Conservation (phyloP, 2,888 invertebrate genomes). For the Ferrisia virgata region DNA sequence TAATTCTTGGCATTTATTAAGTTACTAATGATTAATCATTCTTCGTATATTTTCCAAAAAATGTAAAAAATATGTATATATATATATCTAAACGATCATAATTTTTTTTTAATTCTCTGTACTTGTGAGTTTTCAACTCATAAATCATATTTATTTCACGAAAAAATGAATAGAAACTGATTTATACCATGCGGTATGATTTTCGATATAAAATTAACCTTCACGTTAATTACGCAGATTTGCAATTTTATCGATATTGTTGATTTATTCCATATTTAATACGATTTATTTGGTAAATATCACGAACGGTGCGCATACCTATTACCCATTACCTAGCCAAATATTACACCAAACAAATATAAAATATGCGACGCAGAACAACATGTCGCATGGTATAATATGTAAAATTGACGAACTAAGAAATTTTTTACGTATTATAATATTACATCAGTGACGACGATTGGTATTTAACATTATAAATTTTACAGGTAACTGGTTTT, state of each 20-base stretch:
- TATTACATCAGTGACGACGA: background rate
- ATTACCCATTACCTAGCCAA: background rate
- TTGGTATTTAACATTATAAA: background rate
- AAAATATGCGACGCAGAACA: background rate
- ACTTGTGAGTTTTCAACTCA: background rate
- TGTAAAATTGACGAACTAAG: background rate
- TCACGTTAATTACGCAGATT: background rate
- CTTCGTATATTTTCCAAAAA: too few relatives aligned
- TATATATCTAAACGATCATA: too few relatives aligned
- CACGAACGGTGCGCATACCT: background rate
- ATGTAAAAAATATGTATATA: too few relatives aligned
- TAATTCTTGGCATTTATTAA: too few relatives aligned
- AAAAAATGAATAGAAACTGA: background rate
- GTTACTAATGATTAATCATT: too few relatives aligned
- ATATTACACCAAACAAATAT: background rate
- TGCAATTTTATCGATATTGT: background rate
- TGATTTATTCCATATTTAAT: background rate
- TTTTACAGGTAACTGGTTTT: background rate
- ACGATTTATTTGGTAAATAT: background rate
- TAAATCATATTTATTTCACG: too few relatives aligned
- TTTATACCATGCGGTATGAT: background rate
- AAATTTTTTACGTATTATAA: background rate
- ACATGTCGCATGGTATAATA: background rate
- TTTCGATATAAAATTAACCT: background rate
- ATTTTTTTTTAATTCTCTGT: background rate